phyloP scores from a whole-genome alignment of 2,113 vertebrate genomes.

The Zosterops borbonicus region DNA sequence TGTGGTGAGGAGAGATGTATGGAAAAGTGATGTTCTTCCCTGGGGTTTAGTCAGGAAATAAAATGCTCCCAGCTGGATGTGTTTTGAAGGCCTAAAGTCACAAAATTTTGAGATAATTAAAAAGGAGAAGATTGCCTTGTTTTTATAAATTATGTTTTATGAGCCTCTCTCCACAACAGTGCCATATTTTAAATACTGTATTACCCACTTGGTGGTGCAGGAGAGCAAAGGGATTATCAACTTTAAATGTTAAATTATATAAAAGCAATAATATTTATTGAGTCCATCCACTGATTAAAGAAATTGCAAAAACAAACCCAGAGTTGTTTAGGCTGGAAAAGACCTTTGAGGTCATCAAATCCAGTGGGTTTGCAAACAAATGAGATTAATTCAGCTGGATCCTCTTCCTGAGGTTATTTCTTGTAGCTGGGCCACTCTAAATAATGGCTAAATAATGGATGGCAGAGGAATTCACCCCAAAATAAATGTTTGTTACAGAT shows the following conservation, averaged over 20 bases:
- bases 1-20: background rate
- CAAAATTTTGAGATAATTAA: background rate
- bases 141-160: background rate
- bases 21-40: background rate
- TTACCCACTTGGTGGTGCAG: background rate
- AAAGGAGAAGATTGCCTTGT: background rate
- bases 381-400: accelerated
- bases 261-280: background rate
- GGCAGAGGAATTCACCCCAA: background rate
- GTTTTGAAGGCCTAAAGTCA: background rate
- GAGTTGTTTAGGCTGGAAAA: background rate
- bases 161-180: background rate
- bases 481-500: background rate
- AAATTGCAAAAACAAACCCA: background rate
- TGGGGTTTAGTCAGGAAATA: background rate
- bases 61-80: background rate
- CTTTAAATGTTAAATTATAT: background rate
- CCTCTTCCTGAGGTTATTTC: background rate
- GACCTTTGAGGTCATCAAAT: background rate
- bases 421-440: background rate
- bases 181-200: background rate
- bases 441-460: background rate
- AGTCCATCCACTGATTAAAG: background rate
- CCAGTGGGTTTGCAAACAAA: background rate
- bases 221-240: background rate